Evolutionary conservation across 1,140 invertebrate species (phyloP).

Genomic region (Drosophila triauraria): DNA sequence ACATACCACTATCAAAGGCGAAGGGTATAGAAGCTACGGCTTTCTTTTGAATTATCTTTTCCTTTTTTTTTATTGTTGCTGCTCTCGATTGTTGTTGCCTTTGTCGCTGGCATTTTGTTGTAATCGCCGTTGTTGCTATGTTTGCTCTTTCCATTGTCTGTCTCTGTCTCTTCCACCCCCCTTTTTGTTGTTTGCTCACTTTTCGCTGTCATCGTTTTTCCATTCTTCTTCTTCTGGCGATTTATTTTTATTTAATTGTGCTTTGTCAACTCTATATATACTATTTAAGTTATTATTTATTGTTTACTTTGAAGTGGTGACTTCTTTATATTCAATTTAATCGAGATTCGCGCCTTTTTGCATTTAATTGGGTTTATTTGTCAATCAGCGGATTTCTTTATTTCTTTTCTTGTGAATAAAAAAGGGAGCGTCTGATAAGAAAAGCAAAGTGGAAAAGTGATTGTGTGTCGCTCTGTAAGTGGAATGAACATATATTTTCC

Average conservation of each 20-base stretch:
- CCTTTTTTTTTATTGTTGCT: slow-evolving; percentile 37
- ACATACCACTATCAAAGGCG: neutral
- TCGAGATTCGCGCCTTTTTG: slow-evolving; percentile 51
- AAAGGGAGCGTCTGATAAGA: slow-evolving; percentile 47
- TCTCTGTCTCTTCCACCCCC: slow-evolving; percentile 34
- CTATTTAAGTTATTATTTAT: slow-evolving; percentile 57
- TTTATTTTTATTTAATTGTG: slow-evolving; percentile 75
- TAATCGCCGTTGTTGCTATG: slow-evolving; percentile 66
- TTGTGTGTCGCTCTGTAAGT: slow-evolving; percentile 9
- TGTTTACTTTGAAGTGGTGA: slow-evolving; percentile 55
- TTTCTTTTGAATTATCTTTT: neutral
- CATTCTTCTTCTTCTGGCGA: slow-evolving; percentile 23
- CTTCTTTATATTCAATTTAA: slow-evolving; percentile 61
- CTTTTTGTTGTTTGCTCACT: slow-evolving; percentile 56
- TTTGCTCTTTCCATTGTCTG: slow-evolving; percentile 46
- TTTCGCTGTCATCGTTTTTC: slow-evolving; percentile 62
- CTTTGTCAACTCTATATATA: slow-evolving; percentile 55
- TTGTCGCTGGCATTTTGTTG: slow-evolving; percentile 64
- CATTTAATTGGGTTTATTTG: slow-evolving; percentile 64
- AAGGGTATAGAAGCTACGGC: neutral
- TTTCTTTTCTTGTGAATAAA: slow-evolving; percentile 11
- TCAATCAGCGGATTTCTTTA: slow-evolving; percentile 50
- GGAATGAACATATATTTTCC: slow-evolving; percentile 31
- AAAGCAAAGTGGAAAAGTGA: slow-evolving; percentile 23
- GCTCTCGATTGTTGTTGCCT: slow-evolving; percentile 65